Conservation (phyloP, 1,140 invertebrate genomes). For the Hylaeus volcanicus region DNA sequence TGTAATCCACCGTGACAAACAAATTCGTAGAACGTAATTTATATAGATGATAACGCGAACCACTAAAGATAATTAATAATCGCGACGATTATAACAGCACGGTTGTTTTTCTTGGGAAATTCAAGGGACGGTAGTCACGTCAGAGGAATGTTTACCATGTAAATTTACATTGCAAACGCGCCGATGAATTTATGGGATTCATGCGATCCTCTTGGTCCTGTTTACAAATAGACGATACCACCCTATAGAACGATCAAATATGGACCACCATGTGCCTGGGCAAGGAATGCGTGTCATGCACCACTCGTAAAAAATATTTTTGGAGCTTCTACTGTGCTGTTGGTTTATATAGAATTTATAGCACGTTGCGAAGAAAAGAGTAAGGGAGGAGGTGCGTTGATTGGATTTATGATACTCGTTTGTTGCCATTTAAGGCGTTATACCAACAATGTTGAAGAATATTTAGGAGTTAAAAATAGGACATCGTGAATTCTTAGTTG, state of each 20-base stretch:
- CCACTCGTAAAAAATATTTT: conserved; percentile 36
- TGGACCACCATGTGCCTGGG: conserved; percentile 31
- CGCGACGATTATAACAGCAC: conserved; percentile 8
- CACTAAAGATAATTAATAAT: not conserved
- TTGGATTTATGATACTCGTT: conserved; percentile 16
- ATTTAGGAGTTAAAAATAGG: too few species aligned
- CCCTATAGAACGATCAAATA: conserved; percentile 38
- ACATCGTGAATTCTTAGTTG: too few species aligned
- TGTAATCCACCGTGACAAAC: too few species aligned
- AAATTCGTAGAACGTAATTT: not conserved
- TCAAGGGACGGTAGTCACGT: not conserved
- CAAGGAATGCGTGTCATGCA: conserved; percentile 21
- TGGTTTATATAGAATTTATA: conserved; percentile 11
- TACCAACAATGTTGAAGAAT: too few species aligned
- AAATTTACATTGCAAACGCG: conserved; percentile 69
- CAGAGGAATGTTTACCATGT: conserved; percentile 57
- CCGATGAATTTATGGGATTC: conserved; percentile 67
- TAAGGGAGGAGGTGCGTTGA: not conserved
- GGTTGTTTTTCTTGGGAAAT: not conserved
- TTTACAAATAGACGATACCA: conserved; percentile 57
- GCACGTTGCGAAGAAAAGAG: not conserved
- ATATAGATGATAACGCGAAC: not conserved
- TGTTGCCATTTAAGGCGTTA: not conserved
- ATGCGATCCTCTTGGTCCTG: conserved; percentile 46
- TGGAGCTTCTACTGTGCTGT: not conserved